Evolutionary conservation across 30 jellyfish, hydroid and myxozoan species (phyloP).

Genomic region (Sanderia malayensis): DNA sequence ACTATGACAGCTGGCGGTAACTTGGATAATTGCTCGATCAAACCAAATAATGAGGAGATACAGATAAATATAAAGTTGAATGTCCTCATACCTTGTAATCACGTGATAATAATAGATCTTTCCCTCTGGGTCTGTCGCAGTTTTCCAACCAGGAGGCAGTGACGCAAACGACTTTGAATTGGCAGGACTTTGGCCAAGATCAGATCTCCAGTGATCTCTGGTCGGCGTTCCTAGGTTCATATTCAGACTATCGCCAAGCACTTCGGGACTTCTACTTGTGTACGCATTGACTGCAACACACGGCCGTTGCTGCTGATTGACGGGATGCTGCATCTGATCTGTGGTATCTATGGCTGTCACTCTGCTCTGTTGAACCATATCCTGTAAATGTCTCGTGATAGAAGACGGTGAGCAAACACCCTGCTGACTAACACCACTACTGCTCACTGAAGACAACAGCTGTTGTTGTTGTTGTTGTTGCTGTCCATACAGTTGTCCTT

Average conservation of each 20-base stretch:
- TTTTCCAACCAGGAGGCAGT: conserved; percentile 89
- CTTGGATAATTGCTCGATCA: too few relatives aligned
- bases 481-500: not conserved
- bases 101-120: conserved; percentile 84
- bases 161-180: conserved; percentile 57
- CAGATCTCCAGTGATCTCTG: not conserved
- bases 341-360: conserved; percentile 10
- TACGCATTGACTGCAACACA: not conserved
- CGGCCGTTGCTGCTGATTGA: conserved; percentile 12
- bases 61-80: too few relatives aligned
- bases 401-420: conserved; percentile 40
- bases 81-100: conserved; percentile 78
- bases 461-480: conserved; percentile 47
- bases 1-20: too few relatives aligned
- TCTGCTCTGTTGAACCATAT: conserved; percentile 48
- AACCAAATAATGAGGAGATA: too few relatives aligned
- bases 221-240: not conserved
- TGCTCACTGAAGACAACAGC: conserved; percentile 15
- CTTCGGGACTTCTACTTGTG: conserved; percentile 50
- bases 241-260: conserved; percentile 18
- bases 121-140: conserved; percentile 99
- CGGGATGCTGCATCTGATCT: conserved; percentile 4
- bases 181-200: conserved; percentile 36
- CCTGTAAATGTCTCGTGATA: conserved; percentile 48
- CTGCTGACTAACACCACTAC: not conserved